Evolutionary conservation across 2,888 invertebrate genomes (phyloP), one percentile per base, ranked within the genome.

Genomic region (Andrena hattorfiana): DNA sequence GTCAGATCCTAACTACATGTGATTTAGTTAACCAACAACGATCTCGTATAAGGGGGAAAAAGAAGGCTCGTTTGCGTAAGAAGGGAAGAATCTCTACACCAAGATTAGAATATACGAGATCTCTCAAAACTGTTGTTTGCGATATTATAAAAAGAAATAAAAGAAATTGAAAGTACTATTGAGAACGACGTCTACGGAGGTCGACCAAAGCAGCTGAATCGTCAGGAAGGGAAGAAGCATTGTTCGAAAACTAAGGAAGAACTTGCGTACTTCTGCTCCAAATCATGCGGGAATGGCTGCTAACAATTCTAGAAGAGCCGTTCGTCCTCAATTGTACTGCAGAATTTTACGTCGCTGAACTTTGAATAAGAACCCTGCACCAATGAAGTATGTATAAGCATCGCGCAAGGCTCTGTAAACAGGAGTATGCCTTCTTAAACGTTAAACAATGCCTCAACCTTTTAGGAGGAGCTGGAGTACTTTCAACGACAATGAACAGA

Each of bases 191-290:
- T 26, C 68, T 73, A 30, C 56, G 63, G n/a, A 8, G 42, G 26
- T 51, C 28, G 30, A 23, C 2, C 10, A 35, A 77, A 51, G 77
- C 26, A 51, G 68, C 69, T 59, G 77, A 79, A 76, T 79, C 48
- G 69, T 23, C 42, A 28, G 49, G 26, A 69, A 63, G 51, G 26
- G 51, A 42, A 49, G 59, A 56, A 59, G n/a, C 69, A 69, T 79
- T 79, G 79, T 79, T 76, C 69, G 69, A 70, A 69, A 79, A 70
- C 69, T 35, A 59, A 62, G 28, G 56, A 79, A 69, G 59, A 64
- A 70, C 35, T 32, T 8, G 20, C 32, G 28, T 49, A 64, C 28
- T 76, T 77, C 69, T 76, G 79, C 69, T 69, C 63, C 76, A 69
- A 69, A 69, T 79, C 77, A 79, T 59, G 35, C 77, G 51, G 64